Evolutionary conservation across 2,888 invertebrate species (phyloP), one percentile per base, ranked within the genome.

Genomic region (Mechanitis mazaeus): DNA sequence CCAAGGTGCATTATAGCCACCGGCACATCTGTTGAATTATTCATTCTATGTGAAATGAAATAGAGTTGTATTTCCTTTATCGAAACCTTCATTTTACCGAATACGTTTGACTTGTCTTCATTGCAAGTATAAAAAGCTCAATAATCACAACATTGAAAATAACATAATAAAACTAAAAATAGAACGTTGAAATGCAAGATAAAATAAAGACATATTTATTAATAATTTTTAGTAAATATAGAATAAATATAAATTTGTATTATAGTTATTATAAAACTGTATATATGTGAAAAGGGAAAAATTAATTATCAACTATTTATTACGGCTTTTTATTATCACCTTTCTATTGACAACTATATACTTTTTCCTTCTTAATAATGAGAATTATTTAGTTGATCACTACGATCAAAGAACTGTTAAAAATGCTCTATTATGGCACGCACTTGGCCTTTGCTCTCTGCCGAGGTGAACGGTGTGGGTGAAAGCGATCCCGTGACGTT

Each of bases 1-100:
- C 91, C 90, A 62, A 90, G 79, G 68, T 84, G 81, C 70, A 91
- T 86, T 63, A 73, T 79, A 64, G 88, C 80, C 62, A 84, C 84
- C 62, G 91, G 91, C 66, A 85, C 80, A 74, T 87, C 90, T 90
- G 77, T 66, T 68, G 68, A 68, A 70, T 68, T 62, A 71, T 64
- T 68, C 66, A 69, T 67, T 63, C 59, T 68, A 68, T 67, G 58
- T 63, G 55, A 65, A 64, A 61, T 59, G 33, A 45, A 38, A 58
- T 64, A 69, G 58, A 61, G 60, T 50, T 56, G 59, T 55, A 61
- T 65, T 67, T 63, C 60, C 56, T 57, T 11, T 31, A 28, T 28
- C 31, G 47, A 33, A 56, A 59, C 47, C 55, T 47, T 35, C 45
- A 53, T 47, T 60, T 45, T 56, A 58, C 4, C 42, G 58, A 64